Evolutionary conservation across 2,888 invertebrate genomes (phyloP).

Genomic region (Latrodectus elegans): DNA sequence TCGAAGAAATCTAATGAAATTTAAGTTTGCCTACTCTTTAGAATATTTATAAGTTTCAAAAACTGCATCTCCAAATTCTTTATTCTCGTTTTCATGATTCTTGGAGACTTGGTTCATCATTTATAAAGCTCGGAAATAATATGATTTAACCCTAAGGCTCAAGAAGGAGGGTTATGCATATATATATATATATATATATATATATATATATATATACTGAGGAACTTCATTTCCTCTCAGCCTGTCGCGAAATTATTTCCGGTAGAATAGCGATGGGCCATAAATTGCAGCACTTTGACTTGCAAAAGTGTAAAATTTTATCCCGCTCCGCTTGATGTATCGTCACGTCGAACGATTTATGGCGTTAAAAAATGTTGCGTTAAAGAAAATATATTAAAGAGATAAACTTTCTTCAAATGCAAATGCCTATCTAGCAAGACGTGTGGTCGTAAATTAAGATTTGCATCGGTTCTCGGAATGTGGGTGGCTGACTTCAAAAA

Average conservation of each 20-base stretch:
- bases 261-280: slow-evolving; percentile 46
- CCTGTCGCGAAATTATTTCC: slow-evolving; percentile 55
- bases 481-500: no score
- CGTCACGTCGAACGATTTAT: slow-evolving; percentile 47
- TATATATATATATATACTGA: slow-evolving; percentile 30
- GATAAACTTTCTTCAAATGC: slow-evolving; percentile 37
- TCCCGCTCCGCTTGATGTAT: slow-evolving; percentile 43
- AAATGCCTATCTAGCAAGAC: not conserved
- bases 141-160: slow-evolving; percentile 44
- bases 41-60: slow-evolving; percentile 51
- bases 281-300: slow-evolving; percentile 63
- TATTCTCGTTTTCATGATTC: slow-evolving; percentile 27
- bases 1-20: slow-evolving; percentile 36
- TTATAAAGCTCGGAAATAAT: slow-evolving; percentile 61
- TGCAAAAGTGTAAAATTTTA: slow-evolving; percentile 61
- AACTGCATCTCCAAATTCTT: slow-evolving; percentile 38
- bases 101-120: slow-evolving; percentile 33
- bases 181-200: not conserved
- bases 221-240: slow-evolving; percentile 55
- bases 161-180: not conserved
- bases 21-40: slow-evolving; percentile 36
- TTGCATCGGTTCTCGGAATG: not conserved
- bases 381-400: slow-evolving; percentile 42
- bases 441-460: not conserved
- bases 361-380: slow-evolving; percentile 27